A percentile compares a stretch with the other conserved stretches of the same genome.
These are phyloP conservation scores for Psophia crepitans DNA, from an alignment of 2,113 vertebrate species.

Conservation along the genomic window DNA sequence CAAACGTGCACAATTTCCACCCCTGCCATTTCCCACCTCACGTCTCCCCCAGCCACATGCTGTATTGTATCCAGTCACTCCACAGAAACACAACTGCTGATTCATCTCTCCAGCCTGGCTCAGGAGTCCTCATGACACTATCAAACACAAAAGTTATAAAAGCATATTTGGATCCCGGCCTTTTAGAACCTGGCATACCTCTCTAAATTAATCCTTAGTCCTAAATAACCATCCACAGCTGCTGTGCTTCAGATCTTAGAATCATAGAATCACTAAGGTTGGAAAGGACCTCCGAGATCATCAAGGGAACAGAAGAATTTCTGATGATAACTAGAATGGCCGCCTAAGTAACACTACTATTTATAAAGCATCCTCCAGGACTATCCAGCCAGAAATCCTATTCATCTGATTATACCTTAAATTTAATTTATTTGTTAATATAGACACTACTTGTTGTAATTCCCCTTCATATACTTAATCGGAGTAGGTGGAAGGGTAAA, in stretches of 20 bases:
- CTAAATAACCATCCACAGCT: not conserved
- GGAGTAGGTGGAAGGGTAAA: not conserved
- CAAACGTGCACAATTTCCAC: not conserved
- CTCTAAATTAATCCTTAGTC: not conserved
- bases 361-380: not conserved
- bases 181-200: not conserved
- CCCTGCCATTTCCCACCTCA: not conserved
- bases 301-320: not conserved
- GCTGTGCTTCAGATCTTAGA: no score
- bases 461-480: not conserved
- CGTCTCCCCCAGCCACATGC: not conserved
- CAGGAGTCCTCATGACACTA: not conserved
- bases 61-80: not conserved
- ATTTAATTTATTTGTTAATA: not conserved
- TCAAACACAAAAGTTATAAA: not conserved
- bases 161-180: not conserved
- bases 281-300: no score
- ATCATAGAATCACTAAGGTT: no score
- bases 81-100: not conserved
- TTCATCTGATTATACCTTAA: not conserved
- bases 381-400: not conserved
- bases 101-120: not conserved
- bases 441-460: not conserved
- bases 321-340: not conserved
- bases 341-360: not conserved